Evolutionary conservation across 2,113 vertebrate genomes (phyloP).

Genomic region (Haemorhous mexicanus): DNA sequence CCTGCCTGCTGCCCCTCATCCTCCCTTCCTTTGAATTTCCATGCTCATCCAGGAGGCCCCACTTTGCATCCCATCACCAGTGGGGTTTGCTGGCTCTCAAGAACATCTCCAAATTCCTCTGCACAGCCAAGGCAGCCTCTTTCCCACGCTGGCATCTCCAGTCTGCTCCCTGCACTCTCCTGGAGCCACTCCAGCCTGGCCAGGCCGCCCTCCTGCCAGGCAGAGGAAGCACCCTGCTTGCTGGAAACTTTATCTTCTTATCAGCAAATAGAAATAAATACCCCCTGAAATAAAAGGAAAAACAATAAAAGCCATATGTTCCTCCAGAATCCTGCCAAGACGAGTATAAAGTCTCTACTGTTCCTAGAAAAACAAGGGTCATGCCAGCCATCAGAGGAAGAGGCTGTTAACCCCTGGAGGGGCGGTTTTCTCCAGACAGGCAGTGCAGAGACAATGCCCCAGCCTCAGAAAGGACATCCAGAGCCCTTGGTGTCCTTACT

Average conservation of each 20-base stretch:
- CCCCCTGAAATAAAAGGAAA: neutral
- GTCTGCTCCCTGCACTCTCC: neutral
- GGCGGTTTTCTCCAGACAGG: neutral
- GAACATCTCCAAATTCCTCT: neutral
- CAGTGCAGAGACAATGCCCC: fast-evolving
- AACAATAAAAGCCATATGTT: conserved; percentile 46
- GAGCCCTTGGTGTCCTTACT: fast-evolving
- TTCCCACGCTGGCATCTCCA: neutral
- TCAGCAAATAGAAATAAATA: conserved; percentile 31
- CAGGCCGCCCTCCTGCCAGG: neutral
- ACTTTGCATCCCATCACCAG: neutral
- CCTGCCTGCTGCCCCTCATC: neutral
- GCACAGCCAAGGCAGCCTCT: neutral
- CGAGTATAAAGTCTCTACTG: conserved; percentile 12
- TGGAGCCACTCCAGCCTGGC: fast-evolving
- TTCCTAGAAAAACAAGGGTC: conserved; percentile 25
- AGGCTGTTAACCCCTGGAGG: conserved; percentile 9
- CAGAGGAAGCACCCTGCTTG: neutral
- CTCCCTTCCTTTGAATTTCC: neutral
- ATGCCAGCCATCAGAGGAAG: neutral
- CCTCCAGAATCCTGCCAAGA: conserved; percentile 2
- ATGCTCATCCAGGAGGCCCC: fast-evolving
- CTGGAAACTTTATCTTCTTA: conserved; percentile 26
- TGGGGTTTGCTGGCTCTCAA: neutral
- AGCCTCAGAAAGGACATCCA: neutral